phyloP scores from a whole-genome alignment of 2,113 vertebrate genomes.

The Micronycteris hirsuta region DNA sequence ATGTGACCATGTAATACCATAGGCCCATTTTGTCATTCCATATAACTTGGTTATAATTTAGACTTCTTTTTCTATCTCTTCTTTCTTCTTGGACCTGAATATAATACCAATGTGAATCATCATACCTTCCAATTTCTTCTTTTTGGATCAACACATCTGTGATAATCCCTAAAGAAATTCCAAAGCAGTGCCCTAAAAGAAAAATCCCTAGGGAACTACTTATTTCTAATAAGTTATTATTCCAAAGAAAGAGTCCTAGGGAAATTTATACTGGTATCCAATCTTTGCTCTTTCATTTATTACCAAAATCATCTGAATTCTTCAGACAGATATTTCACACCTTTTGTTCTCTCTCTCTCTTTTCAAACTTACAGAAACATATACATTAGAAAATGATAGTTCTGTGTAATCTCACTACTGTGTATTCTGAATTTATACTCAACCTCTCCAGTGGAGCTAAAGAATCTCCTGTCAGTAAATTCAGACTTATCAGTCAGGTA shows the following conservation, averaged over 20 bases:
- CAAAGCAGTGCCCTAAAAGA: not conserved
- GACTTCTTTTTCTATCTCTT: not conserved
- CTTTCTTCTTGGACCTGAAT: not conserved
- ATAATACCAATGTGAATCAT: not conserved
- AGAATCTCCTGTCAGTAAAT: not conserved
- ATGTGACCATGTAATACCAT: not conserved
- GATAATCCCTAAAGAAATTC: not conserved
- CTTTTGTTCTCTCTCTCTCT: not conserved
- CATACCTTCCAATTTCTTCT: not conserved
- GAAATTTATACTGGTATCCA: not conserved
- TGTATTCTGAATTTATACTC: constrained; percentile 4
- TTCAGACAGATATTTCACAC: not conserved
- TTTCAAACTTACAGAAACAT: not conserved
- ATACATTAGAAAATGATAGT: not conserved
- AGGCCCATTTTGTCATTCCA: not conserved
- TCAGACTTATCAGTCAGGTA: not conserved
- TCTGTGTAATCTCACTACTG: not conserved
- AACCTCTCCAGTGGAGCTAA: not conserved
- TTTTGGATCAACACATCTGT: not conserved
- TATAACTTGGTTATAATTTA: not conserved
- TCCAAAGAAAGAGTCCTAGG: not conserved
- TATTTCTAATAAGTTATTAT: not conserved
- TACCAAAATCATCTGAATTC: constrained; percentile 26
- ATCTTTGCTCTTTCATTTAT: constrained; percentile 16
- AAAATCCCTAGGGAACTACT: not conserved